phyloP scores from a whole-genome alignment of 2,888 invertebrate species.

The Meloe dianella region DNA sequence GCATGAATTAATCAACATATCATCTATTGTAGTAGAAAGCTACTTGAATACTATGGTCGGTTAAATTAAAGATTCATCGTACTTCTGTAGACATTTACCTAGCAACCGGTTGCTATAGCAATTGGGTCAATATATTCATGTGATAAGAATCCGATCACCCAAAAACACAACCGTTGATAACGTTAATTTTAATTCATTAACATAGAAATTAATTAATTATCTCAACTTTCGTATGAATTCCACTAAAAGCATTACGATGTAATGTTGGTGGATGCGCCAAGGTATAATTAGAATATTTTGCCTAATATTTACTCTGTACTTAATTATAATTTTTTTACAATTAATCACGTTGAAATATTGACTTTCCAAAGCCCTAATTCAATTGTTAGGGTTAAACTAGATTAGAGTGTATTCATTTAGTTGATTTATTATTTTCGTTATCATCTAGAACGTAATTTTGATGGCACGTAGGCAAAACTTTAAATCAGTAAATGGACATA shows the following conservation, averaged over 20 bases:
- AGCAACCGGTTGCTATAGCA: conserved; percentile 14
- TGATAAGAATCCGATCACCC: background rate
- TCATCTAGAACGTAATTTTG: no score
- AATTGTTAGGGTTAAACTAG: no score
- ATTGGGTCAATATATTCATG: conserved; percentile 13
- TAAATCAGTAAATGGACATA: background rate
- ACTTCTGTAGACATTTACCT: background rate
- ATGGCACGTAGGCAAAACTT: no score
- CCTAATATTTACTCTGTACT: no score
- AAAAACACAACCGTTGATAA: background rate
- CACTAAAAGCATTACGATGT: no score
- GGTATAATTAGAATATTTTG: background rate
- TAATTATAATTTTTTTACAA: no score
- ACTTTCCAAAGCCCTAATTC: no score
- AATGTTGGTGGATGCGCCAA: background rate
- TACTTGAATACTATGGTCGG: background rate
- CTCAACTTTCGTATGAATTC: no score
- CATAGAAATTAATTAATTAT: no score
- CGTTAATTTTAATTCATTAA: background rate
- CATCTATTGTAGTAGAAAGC: background rate
- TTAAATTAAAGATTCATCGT: background rate
- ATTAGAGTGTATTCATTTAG: no score
- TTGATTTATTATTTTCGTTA: no score
- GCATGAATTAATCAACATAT: background rate
- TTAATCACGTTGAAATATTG: no score